Evolutionary conservation across 1,140 invertebrate species (phyloP).

Genomic region (Phenacoccus solenopsis): DNA sequence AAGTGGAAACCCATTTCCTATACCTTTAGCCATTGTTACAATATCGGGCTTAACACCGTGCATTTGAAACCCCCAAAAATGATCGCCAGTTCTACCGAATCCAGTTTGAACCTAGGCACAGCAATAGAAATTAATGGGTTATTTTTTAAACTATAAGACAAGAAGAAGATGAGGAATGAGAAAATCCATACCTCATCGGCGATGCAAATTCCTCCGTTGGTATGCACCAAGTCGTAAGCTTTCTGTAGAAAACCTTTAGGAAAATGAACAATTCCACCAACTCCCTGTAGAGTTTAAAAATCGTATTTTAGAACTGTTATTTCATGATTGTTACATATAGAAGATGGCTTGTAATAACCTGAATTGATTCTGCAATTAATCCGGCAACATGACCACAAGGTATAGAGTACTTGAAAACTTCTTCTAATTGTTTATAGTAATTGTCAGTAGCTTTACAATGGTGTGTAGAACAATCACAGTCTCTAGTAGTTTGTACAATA

Average conservation of each 20-base stretch:
- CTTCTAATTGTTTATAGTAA: conserved; percentile 70
- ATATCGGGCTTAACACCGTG: conserved; percentile 86
- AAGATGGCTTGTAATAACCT: conserved; percentile 37
- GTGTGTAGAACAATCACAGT: conserved; percentile 48
- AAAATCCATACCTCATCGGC: conserved; percentile 59
- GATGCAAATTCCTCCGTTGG: conserved; percentile 74
- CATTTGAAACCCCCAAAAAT: conserved; percentile 89
- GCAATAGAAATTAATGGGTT: too few relatives aligned
- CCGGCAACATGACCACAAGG: conserved; percentile 65
- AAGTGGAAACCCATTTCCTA: conserved; percentile 87
- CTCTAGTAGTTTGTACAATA: conserved; percentile 53
- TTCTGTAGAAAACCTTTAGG: conserved; percentile 75
- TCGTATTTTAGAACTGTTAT: background rate
- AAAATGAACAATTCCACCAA: conserved; percentile 83
- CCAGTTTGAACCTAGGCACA: conserved; percentile 60
- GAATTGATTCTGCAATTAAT: conserved; percentile 89
- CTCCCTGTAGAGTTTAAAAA: conserved; percentile 42
- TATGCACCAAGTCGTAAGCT: conserved; percentile 63
- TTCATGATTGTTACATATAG: background rate
- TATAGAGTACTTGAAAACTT: conserved; percentile 60
- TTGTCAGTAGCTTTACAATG: conserved; percentile 59
- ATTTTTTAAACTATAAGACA: too few relatives aligned
- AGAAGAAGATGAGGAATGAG: background rate
- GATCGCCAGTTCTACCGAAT: conserved; percentile 82
- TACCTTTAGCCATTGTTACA: conserved; percentile 78